Evolutionary conservation across 1,140 invertebrate species (phyloP).

Genomic region (Apolygus lucorum): DNA sequence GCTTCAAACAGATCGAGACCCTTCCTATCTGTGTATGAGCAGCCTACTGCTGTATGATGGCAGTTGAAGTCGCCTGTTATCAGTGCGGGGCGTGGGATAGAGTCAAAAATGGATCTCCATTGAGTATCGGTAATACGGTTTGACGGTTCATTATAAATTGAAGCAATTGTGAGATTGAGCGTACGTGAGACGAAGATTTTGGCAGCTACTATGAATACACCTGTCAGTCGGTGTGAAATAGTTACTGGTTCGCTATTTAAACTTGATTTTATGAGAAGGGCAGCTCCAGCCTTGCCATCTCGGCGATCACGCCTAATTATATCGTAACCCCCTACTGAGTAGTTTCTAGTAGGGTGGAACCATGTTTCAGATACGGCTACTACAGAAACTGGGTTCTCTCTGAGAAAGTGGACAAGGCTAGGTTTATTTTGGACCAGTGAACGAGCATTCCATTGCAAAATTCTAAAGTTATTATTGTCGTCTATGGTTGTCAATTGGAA

Average conservation of each 20-base stretch:
- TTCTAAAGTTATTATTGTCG: not conserved
- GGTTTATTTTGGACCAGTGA: constrained; percentile 4
- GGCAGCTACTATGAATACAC: not conserved
- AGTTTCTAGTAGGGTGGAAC: constrained; percentile 14
- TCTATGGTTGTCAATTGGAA: not conserved
- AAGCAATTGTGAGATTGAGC: not conserved
- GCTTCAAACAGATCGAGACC: not conserved
- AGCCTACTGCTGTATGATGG: not conserved
- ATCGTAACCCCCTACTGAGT: constrained; percentile 11
- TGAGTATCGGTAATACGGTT: not conserved
- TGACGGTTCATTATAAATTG: not conserved
- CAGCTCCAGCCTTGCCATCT: constrained; percentile 16
- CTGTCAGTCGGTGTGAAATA: not conserved
- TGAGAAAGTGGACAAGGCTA: constrained; percentile 9
- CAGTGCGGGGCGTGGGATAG: not conserved
- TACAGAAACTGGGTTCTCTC: not conserved
- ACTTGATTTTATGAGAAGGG: constrained; percentile 17
- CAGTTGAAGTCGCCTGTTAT: not conserved
- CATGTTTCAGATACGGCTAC: constrained; percentile 16
- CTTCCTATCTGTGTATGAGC: not conserved
- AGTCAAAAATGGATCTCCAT: not conserved
- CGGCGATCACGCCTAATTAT: constrained; percentile 1
- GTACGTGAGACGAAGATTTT: not conserved
- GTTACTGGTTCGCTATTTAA: not conserved
- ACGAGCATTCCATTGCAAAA: constrained; percentile 21